Evolutionary conservation across 2,797 vertebrate genomes (phyloP), one percentile per base, ranked within the genome.

Genomic region (Crocodylus rhombifer): DNA sequence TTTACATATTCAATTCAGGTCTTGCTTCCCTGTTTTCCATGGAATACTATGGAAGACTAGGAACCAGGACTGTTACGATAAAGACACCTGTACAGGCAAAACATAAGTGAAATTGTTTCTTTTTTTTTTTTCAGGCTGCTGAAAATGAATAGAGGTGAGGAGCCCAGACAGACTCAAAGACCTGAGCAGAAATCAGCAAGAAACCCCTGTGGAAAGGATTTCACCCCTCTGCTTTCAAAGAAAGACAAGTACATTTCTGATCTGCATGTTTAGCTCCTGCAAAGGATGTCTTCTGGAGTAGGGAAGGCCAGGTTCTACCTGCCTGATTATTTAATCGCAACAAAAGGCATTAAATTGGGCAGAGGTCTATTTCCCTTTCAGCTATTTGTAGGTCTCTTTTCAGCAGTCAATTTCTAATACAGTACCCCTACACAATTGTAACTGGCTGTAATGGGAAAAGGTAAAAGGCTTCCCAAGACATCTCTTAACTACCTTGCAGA

Each of bases 111-210:
- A 73, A 42, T 13, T 20, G 69, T 42, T 25, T 73, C 33, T 21
- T 15, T 51, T 51, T 71, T 36, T 51, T 36, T 51, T 42, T 51
- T 26, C 69, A 51, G 23, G 13, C 23, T 73, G 21, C 25, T 73
- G 23, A 73, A 73, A 92, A 84, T 96, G 93, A 77, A 88, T 78
- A 86, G 75, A 96, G 81, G 84, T 91, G 86, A 94, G 21, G 14
- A 95, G 93, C 6, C 18, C 74, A 89, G 86, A 91, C 77, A 89
- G 84, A 65, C 67, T 15, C 8, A 80, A 91, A 91, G 94, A 85
- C 77, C 80, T 82, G 63, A 95, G 67, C 81, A 78, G 90, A 83
- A 18, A 88, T 73, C 84, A 76, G 80, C 86, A 84, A 81, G 82
- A 95, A 94, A 96, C 88, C 82, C 80, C 36, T 63, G 78, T 67